Base-by-base conservation (phyloP, 2,888 invertebrate species). In the Cerastis rubricosa region DNA sequence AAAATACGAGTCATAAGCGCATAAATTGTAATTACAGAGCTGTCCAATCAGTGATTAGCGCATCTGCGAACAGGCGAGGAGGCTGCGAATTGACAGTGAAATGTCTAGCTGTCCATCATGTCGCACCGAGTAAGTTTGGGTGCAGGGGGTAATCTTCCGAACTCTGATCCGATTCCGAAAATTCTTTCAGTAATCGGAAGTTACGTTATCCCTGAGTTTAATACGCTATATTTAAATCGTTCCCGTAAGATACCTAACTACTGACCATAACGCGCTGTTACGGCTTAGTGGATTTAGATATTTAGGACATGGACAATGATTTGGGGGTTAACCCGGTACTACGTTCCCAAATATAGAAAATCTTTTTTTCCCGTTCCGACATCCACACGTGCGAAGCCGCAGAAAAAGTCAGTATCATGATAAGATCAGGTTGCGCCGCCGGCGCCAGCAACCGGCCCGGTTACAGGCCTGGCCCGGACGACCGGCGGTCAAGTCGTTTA, bases 11-110 rank as follows among this genome's bases (percentile, higher is more conserved):
- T 78, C 61, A 47, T 45, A 66, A n/a, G 59, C 29, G 80, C 43
- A 61, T 72, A 29, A 40, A 70, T 64, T 45, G 59, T 70, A 77
- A 82, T 77, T 35, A 83, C 57, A 4, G 1, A 49, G 54, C 51
- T 71, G 70, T 78, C 83, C 29, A 17, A 49, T 49, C n/a, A 59
- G 25, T 29, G 49, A 57, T 61, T 22, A 51, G 61, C 49, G 17
- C 47, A n/a, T 66, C 83, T 59, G 54, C 49, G n/a, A n/a, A 14
- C 61, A 70, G n/a, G 19, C n/a, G 40, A 40, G 22, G 47, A 73
- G 35, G n/a, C 65, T 61, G 35, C 29, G 43, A 71, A 54, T 8
- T 71, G 71, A 71, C 47, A 64, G 35, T 17, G n/a, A n/a, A n/a
- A n/a, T n/a, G 47, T 57, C 66, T 40, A 29, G 43, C 35, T 70